Evolutionary conservation across 2,888 invertebrate genomes (phyloP).

Genomic region (Philereme vetulata): DNA sequence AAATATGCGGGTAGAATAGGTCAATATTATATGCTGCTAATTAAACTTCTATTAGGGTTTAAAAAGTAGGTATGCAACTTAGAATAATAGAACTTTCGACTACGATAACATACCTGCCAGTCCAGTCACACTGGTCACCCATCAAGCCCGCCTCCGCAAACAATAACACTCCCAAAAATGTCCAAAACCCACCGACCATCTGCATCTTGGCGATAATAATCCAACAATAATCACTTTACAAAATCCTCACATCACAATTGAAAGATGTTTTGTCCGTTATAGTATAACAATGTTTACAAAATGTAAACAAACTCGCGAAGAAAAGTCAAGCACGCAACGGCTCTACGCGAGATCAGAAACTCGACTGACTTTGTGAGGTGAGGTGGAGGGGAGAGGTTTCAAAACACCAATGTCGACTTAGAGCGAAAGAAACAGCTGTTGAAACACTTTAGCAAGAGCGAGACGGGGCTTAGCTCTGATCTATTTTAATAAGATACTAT

Average conservation of each 20-base stretch:
- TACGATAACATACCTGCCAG: conserved; percentile 84
- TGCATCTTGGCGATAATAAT: conserved; percentile 57
- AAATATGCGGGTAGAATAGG: no score
- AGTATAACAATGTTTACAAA: conserved; percentile 41
- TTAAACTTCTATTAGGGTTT: background rate
- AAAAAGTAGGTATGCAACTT: conserved; percentile 44
- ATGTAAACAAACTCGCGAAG: conserved; percentile 57
- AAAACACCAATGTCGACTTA: conserved; percentile 23
- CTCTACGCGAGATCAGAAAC: conserved; percentile 45
- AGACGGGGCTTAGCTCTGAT: conserved; percentile 38
- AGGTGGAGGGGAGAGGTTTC: conserved; percentile 33
- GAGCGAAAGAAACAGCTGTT: conserved; percentile 57
- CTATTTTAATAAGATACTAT: conserved; percentile 30
- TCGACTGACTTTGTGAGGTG: conserved; percentile 48
- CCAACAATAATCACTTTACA: conserved; percentile 39
- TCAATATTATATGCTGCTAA: no score
- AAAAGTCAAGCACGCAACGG: conserved; percentile 40
- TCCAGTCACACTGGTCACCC: conserved; percentile 88
- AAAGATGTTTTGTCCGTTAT: conserved; percentile 36
- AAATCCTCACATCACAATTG: conserved; percentile 56
- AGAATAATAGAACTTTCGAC: conserved; percentile 49
- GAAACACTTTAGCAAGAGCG: conserved; percentile 44
- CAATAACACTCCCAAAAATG: conserved; percentile 68
- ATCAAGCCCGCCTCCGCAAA: conserved; percentile 82
- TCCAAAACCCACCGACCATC: conserved; percentile 65